Evolutionary conservation across 2,888 invertebrate genomes (phyloP).

Genomic region (Eupithecia exiguata): DNA sequence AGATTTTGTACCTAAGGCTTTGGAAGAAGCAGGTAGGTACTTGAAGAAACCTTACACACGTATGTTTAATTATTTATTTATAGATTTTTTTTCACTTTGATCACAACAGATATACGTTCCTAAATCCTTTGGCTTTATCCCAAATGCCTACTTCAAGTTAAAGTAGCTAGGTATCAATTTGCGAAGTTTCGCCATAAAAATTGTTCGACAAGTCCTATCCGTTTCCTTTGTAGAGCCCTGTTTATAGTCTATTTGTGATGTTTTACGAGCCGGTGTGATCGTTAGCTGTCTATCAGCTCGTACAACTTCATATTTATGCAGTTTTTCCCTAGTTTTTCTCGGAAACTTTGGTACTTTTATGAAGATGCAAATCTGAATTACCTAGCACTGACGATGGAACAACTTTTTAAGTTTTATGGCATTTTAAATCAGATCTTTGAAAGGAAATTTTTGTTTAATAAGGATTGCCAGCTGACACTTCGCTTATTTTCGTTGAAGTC

Average conservation of each 20-base stretch:
- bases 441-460: background rate
- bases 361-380: conserved; percentile 15
- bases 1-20: background rate
- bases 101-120: conserved; percentile 8
- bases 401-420: background rate
- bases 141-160: conserved; percentile 44
- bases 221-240: conserved; percentile 39
- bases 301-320: conserved; percentile 22
- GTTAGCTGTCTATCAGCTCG: conserved; percentile 31
- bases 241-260: conserved; percentile 36
- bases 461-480: background rate
- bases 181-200: conserved; percentile 55
- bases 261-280: conserved; percentile 31
- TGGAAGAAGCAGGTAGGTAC: background rate
- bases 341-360: conserved; percentile 13
- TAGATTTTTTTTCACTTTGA: conserved; percentile 13
- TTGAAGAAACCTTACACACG: background rate
- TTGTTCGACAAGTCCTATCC: conserved; percentile 40
- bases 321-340: conserved; percentile 9
- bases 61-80: background rate
- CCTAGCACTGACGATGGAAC: background rate
- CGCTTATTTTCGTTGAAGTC: background rate
- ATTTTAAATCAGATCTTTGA: background rate
- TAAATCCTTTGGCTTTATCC: conserved; percentile 30
- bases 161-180: conserved; percentile 46